Evolutionary conservation across 2,888 invertebrate species (phyloP).

Genomic region (Macrophya annulata): DNA sequence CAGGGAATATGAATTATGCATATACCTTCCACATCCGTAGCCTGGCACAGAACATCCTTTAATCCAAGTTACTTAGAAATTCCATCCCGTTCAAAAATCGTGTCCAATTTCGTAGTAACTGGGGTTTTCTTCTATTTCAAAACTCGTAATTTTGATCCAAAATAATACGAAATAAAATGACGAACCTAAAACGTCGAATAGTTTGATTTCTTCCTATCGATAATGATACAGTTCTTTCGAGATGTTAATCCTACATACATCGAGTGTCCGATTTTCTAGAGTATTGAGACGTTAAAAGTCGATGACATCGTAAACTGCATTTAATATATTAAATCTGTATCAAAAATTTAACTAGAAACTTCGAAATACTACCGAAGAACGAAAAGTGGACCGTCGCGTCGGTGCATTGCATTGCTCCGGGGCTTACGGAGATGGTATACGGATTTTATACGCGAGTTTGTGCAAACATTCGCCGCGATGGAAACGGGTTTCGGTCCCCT

Average conservation of each 20-base stretch:
- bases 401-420: neutral
- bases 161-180: neutral
- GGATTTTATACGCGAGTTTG: constrained; percentile 42
- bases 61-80: constrained; percentile 29
- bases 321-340: neutral
- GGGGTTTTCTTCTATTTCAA: neutral
- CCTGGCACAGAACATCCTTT: constrained; percentile 31
- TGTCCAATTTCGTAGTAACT: constrained; percentile 25
- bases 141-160: neutral
- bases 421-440: constrained; percentile 45
- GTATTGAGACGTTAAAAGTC: neutral
- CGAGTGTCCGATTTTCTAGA: neutral
- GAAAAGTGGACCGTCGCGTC: constrained; percentile 4
- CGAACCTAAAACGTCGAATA: neutral
- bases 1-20: constrained; percentile 30
- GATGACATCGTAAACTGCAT: neutral
- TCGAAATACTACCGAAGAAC: neutral
- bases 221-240: no score
- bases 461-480: constrained; percentile 49
- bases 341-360: constrained; percentile 27
- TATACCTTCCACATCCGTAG: constrained; percentile 6
- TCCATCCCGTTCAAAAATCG: constrained; percentile 24
- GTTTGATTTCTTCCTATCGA: neutral
- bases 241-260: neutral
- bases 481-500: constrained; percentile 49